Percentiles rank a stretch among this genome's conserved stretches.
Conservation (phyloP, 2,888 invertebrate genomes). For the Idaea dimidiata region DNA sequence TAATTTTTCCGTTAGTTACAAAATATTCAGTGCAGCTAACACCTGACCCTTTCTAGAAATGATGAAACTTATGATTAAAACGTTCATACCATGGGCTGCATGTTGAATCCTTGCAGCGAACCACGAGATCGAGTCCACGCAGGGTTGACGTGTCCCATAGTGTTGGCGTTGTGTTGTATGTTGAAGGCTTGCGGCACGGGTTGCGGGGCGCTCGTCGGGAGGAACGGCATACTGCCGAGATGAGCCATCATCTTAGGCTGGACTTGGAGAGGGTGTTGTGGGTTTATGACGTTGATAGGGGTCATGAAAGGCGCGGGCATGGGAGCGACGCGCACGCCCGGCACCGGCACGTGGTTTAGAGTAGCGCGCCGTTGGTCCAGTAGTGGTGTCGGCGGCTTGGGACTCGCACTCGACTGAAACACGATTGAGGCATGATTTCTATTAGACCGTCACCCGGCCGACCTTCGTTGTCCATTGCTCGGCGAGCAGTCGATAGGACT, state of each 20-base stretch:
- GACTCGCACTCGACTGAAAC: conserved; percentile 54
- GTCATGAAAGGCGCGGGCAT: conserved; percentile 5
- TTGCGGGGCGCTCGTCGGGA: conserved; percentile 52
- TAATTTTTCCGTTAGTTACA: no score
- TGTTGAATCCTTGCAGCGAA: conserved; percentile 56
- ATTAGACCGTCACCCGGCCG: no score
- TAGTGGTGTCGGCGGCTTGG: conserved; percentile 44
- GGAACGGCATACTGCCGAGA: conserved; percentile 65
- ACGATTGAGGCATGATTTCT: not conserved
- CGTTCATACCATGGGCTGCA: conserved; percentile 55
- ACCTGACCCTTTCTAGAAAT: no score
- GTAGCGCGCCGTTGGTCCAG: conserved; percentile 56
- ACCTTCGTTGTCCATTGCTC: no score
- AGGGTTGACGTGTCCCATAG: conserved; percentile 50
- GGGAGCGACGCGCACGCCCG: conserved; percentile 18
- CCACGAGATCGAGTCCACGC: conserved; percentile 60
- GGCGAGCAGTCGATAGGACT: no score
- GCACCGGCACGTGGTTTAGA: conserved; percentile 35
- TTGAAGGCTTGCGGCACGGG: conserved; percentile 19
- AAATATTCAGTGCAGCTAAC: no score
- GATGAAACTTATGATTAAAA: no score
- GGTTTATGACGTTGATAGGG: conserved; percentile 13
- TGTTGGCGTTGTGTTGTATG: conserved; percentile 45
- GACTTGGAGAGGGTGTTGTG: conserved; percentile 41
- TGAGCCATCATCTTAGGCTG: conserved; percentile 48